Percentiles rank a stretch among this genome's conserved stretches.
phyloP scores from a whole-genome alignment of 2,797 vertebrate genomes.

The Phrynocephalus guinanensis region DNA sequence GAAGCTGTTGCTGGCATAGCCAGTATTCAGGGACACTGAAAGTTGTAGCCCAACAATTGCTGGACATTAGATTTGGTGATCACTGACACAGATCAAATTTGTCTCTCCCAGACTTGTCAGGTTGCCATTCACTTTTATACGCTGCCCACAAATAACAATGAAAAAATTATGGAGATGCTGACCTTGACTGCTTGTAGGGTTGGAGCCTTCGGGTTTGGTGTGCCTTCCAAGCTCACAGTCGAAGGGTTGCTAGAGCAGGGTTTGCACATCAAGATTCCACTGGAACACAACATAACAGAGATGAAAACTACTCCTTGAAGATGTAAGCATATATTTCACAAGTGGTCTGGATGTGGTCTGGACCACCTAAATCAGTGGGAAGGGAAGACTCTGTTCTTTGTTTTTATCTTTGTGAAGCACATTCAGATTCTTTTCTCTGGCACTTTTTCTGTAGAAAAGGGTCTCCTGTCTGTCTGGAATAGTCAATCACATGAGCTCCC shows the following conservation, averaged over 20 bases:
- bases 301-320: neutral
- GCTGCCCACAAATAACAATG: neutral
- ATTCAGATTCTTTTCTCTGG: too few relatives aligned
- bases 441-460: too few relatives aligned
- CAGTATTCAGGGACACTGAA: neutral
- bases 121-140: neutral
- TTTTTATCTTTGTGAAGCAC: too few relatives aligned
- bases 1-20: neutral
- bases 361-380: neutral
- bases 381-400: too few relatives aligned
- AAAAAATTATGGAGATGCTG: accelerated
- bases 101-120: neutral
- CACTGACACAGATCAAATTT: neutral
- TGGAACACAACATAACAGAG: slow-evolving; percentile 16
- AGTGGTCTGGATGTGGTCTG: neutral
- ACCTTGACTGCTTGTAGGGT: slow-evolving; percentile 54
- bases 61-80: neutral
- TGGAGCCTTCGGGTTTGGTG: accelerated
- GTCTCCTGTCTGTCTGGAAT: neutral
- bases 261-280: slow-evolving; percentile 53
- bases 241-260: slow-evolving; percentile 5
- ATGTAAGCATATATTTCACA: neutral
- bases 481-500: neutral
- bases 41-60: neutral
- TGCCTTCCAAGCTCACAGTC: neutral